Percentiles rank a stretch among this genome's conserved stretches.
phyloP scores from a whole-genome alignment of 2,113 vertebrate species.

The Lycocorax pyrrhopterus region DNA sequence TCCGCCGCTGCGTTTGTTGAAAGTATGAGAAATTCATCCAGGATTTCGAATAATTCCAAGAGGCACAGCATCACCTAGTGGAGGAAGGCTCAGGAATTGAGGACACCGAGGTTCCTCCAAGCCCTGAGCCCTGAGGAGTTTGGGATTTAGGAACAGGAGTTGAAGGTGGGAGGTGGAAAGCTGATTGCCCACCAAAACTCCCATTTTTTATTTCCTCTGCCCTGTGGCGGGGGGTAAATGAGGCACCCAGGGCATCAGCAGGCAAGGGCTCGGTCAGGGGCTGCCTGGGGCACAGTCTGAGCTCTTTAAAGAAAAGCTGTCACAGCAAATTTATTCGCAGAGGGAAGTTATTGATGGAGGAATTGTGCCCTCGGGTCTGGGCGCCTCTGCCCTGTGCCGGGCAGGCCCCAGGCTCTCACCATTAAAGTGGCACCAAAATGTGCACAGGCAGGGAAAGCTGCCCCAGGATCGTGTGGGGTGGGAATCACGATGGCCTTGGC shows the following conservation, averaged over 20 bases:
- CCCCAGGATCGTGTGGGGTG: neutral
- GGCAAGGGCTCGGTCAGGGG: neutral
- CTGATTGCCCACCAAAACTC: neutral
- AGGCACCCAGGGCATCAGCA: neutral
- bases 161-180: neutral
- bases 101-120: neutral
- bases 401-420: neutral
- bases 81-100: neutral
- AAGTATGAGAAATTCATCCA: neutral
- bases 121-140: neutral
- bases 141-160: neutral
- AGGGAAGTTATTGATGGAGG: neutral
- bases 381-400: neutral
- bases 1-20: neutral
- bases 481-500: neutral
- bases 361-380: neutral
- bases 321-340: neutral
- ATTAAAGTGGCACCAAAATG: accelerated
- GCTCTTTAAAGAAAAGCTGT: neutral
- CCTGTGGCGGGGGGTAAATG: neutral
- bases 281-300: neutral
- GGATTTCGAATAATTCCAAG: neutral
- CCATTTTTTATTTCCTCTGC: neutral
- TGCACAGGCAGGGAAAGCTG: neutral
- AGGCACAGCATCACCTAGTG: constrained; percentile 39